Evolutionary conservation across 2,888 invertebrate species (phyloP).

Genomic region (Catocala nupta): DNA sequence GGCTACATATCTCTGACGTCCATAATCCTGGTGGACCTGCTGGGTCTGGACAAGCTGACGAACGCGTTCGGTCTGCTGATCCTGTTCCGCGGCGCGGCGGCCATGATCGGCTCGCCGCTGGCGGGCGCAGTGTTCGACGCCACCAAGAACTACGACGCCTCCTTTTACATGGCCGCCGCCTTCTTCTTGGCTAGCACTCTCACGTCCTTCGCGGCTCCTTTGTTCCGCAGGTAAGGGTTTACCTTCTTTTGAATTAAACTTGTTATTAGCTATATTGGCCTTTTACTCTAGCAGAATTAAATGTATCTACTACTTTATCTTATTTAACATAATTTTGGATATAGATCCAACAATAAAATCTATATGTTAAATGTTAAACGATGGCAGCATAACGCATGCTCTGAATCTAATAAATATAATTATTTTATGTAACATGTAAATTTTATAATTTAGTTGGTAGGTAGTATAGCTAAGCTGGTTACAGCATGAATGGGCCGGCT

Average conservation of each 20-base stretch:
- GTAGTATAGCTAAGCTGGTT: no score
- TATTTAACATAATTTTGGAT: no score
- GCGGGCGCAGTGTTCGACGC: conserved; percentile 96
- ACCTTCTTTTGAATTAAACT: not conserved
- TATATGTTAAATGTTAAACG: no score
- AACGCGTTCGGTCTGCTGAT: conserved; percentile 99
- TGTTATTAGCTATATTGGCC: not conserved
- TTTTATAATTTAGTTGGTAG: no score
- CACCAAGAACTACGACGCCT: conserved; percentile 94
- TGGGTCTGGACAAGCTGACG: conserved; percentile 98
- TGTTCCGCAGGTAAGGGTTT: conserved; percentile 82
- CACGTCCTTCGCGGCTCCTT: conserved; percentile 94
- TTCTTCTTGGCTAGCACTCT: conserved; percentile 95
- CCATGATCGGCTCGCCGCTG: conserved; percentile 94
- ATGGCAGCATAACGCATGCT: no score
- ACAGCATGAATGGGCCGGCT: no score
- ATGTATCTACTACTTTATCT: no score
- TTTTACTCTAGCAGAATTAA: no score
- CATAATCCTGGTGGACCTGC: conserved; percentile 97
- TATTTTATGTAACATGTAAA: no score
- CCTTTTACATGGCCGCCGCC: conserved; percentile 97
- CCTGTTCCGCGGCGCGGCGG: conserved; percentile 97
- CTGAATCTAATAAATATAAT: no score
- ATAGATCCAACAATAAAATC: no score
- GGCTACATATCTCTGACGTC: conserved; percentile 99